Evolutionary conservation across 2,888 invertebrate species (phyloP).

Genomic region (Drosophila anomelani): DNA sequence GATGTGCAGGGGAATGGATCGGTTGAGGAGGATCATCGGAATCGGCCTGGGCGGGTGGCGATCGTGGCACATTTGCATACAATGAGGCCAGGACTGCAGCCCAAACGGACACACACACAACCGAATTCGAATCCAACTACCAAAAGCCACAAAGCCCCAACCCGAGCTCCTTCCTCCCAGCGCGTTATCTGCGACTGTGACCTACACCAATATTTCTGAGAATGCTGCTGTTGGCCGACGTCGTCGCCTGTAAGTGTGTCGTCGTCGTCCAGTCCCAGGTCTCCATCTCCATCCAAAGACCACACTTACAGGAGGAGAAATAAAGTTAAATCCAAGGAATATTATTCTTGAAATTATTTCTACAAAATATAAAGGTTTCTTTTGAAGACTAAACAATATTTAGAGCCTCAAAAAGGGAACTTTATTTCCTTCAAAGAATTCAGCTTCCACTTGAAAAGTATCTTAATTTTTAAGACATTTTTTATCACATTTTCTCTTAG

Average conservation of each 20-base stretch:
- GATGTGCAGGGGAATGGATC: constrained; percentile 41
- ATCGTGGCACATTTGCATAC: constrained; percentile 84
- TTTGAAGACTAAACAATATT: fast-evolving
- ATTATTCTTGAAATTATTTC: not conserved
- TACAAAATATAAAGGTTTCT: not conserved
- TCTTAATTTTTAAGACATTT: not conserved
- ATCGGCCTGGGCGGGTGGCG: constrained; percentile 74
- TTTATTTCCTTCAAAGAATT: no score
- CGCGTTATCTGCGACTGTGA: constrained; percentile 85
- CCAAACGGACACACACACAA: constrained; percentile 20
- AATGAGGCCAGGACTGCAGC: constrained; percentile 82
- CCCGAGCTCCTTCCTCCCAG: constrained; percentile 70
- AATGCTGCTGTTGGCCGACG: constrained; percentile 81
- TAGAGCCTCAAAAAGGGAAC: not conserved
- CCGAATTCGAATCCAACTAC: not conserved
- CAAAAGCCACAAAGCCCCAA: not conserved
- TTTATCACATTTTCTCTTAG: not conserved
- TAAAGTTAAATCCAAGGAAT: fast-evolving
- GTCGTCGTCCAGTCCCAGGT: constrained; percentile 56
- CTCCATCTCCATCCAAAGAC: constrained; percentile 30
- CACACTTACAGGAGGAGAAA: not conserved
- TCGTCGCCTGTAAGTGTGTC: constrained; percentile 78
- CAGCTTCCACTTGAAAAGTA: not conserved
- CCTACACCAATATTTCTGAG: constrained; percentile 85
- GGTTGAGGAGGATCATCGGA: constrained; percentile 34